Conservation (phyloP, 2,888 invertebrate genomes). For the Suillia variegata region DNA sequence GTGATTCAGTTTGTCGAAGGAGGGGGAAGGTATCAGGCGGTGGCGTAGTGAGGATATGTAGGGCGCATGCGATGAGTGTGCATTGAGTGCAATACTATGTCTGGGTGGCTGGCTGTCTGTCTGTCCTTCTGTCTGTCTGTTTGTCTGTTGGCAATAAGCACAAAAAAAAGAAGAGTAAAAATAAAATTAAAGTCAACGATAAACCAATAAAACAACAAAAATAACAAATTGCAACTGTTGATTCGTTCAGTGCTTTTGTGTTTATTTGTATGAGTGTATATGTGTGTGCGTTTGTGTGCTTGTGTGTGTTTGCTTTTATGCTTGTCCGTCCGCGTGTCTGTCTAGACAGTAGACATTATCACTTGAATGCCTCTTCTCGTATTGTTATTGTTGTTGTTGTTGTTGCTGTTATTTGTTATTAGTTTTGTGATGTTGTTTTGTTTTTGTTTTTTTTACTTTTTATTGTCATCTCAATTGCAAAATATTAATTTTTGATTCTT, state of each 20-base stretch:
- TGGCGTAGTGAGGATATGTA: no score
- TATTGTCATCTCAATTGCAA: slow-evolving; percentile 14
- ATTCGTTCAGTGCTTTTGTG: slow-evolving; percentile 7
- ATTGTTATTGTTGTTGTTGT: background rate
- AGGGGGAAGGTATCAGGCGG: no score
- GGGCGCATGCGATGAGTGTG: no score
- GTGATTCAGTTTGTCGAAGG: no score
- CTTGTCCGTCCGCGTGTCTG: slow-evolving; percentile 29
- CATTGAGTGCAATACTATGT: background rate
- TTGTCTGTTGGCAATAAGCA: background rate
- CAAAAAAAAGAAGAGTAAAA: no score
- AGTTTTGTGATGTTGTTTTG: background rate
- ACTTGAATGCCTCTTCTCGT: slow-evolving; percentile 28
- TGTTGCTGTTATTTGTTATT: slow-evolving; percentile 24
- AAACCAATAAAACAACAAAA: slow-evolving; percentile 1
- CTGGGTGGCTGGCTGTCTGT: background rate
- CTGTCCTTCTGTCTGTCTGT: background rate
- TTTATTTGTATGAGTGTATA: slow-evolving; percentile 8
- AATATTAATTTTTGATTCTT: background rate
- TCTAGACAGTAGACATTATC: slow-evolving; percentile 38
- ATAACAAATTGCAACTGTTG: slow-evolving; percentile 17
- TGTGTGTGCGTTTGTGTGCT: no score
- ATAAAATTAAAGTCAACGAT: no score
- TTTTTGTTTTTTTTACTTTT: slow-evolving; percentile 28
- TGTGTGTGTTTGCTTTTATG: slow-evolving; percentile 16